phyloP scores from a whole-genome alignment of 2,888 invertebrate genomes.

The Dorcus hopei region DNA sequence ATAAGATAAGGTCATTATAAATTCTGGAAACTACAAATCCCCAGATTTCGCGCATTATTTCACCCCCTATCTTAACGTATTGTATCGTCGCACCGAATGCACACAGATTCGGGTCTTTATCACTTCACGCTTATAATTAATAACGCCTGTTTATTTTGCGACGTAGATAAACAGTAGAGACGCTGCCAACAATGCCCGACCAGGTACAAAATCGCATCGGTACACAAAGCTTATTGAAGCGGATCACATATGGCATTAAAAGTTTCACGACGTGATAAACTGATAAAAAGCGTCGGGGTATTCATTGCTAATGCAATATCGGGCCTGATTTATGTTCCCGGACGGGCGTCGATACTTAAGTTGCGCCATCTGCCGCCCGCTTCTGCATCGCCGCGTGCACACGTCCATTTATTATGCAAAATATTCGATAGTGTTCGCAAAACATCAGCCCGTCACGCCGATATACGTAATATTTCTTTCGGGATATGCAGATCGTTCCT shows the following conservation, averaged over 20 bases:
- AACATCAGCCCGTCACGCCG: not conserved
- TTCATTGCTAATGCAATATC: constrained; percentile 34
- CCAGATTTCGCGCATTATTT: too few species aligned
- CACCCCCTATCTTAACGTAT: too few species aligned
- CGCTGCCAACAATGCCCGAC: too few species aligned
- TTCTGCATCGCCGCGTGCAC: constrained; percentile 10
- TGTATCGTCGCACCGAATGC: too few species aligned
- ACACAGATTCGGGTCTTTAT: too few species aligned
- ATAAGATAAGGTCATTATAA: too few species aligned
- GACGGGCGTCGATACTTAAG: constrained; percentile 24
- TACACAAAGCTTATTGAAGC: not conserved
- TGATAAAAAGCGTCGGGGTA: constrained; percentile 29
- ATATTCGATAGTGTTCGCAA: constrained; percentile 6
- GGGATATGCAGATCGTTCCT: not conserved
- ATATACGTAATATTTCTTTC: not conserved
- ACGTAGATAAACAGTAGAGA: too few species aligned
- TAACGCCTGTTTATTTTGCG: too few species aligned
- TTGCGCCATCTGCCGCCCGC: constrained; percentile 22
- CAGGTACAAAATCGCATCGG: too few species aligned
- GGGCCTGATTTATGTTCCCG: constrained; percentile 31
- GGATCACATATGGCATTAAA: constrained; percentile 26
- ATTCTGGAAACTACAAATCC: too few species aligned
- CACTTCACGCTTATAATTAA: too few species aligned
- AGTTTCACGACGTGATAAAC: constrained; percentile 31
- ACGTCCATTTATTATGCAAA: constrained; percentile 9